Evolutionary conservation across 2,797 vertebrate genomes (phyloP).

Genomic region (Micrastur ruficollis): DNA sequence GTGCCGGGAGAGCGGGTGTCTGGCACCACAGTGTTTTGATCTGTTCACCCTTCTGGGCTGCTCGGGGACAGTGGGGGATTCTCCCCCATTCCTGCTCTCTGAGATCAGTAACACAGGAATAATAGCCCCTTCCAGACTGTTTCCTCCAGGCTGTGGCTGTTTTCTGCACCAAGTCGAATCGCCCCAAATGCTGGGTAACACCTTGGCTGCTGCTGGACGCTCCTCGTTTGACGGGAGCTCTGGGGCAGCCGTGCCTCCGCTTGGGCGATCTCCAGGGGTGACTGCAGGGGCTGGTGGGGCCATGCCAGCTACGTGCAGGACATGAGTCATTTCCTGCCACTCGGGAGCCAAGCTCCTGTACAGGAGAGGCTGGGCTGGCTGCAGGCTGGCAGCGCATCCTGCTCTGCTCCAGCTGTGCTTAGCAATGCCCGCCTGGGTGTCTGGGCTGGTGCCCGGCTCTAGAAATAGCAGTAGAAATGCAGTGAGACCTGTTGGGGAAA

Average conservation of each 20-base stretch:
- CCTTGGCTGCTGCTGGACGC: background rate
- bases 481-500: background rate
- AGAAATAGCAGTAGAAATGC: background rate
- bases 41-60: background rate
- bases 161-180: background rate
- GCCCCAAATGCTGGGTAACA: background rate
- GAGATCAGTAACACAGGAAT: background rate
- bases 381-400: background rate
- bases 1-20: background rate
- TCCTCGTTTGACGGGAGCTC: fast-evolving
- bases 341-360: background rate
- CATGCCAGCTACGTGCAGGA: background rate
- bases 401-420: background rate
- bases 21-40: background rate
- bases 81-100: background rate
- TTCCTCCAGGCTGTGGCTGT: background rate
- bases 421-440: background rate
- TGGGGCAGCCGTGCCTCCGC: background rate
- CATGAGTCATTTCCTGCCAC: background rate
- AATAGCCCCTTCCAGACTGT: fast-evolving
- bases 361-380: background rate
- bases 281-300: background rate
- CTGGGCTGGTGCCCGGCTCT: background rate
- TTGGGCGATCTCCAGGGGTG: background rate
- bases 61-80: background rate